phyloP scores from a whole-genome alignment of 1,140 invertebrate species.

The Phenacoccus solenopsis region DNA sequence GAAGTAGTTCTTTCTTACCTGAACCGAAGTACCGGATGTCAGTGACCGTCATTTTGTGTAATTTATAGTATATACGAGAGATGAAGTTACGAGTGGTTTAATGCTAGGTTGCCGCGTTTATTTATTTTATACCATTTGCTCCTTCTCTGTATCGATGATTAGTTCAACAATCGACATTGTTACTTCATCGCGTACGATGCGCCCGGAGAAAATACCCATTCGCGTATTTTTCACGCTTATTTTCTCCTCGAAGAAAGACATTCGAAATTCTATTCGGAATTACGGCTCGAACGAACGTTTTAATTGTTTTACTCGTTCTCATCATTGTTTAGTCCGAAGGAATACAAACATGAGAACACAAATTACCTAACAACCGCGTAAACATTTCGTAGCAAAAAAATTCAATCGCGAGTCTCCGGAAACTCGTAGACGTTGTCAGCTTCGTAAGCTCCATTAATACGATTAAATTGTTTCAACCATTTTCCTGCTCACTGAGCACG shows the following conservation, averaged over 20 bases:
- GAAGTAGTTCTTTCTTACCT: not conserved
- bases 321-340: not conserved
- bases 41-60: slow-evolving; percentile 1
- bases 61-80: not conserved
- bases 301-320: not conserved
- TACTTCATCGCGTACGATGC: not conserved
- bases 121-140: not conserved
- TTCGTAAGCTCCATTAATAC: too few relatives aligned
- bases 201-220: not conserved
- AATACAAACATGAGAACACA: not conserved
- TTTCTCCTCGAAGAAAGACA: not conserved
- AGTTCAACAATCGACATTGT: not conserved
- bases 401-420: not conserved
- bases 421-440: too few relatives aligned
- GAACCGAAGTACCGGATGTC: not conserved
- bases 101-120: not conserved
- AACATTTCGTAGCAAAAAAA: not conserved
- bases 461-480: too few relatives aligned
- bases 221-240: not conserved
- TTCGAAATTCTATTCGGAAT: not conserved
- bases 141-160: not conserved
- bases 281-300: not conserved
- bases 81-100: slow-evolving; percentile 1
- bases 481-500: too few relatives aligned
- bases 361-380: not conserved